Evolutionary conservation across 2,888 invertebrate genomes (phyloP).

Genomic region (Mamestra brassicae): DNA sequence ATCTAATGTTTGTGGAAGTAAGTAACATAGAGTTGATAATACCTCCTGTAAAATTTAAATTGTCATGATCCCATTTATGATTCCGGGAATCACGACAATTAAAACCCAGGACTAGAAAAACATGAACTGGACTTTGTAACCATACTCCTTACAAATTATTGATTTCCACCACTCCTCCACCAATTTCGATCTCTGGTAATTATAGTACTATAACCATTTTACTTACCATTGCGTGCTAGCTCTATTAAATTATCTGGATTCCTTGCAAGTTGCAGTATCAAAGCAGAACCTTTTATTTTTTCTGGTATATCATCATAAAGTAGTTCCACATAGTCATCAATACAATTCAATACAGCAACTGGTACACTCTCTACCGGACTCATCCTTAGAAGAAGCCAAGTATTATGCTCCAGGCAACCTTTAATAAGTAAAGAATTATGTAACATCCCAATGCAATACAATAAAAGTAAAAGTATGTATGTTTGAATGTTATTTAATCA

Average conservation of each 20-base stretch:
- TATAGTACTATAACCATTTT: background rate
- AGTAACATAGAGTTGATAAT: too few relatives aligned
- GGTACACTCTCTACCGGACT: constrained; percentile 91
- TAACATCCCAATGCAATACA: constrained; percentile 2
- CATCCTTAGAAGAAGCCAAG: constrained; percentile 69
- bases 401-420: constrained; percentile 14
- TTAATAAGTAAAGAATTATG: constrained; percentile 2
- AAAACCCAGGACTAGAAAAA: too few relatives aligned
- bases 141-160: too few relatives aligned
- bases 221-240: constrained; percentile 97
- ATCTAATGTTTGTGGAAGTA: too few relatives aligned
- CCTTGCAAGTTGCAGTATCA: constrained; percentile 97
- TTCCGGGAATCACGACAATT: too few relatives aligned
- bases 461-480: background rate
- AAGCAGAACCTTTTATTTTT: constrained; percentile 97
- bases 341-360: constrained; percentile 93
- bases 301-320: constrained; percentile 98
- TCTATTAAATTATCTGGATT: constrained; percentile 98
- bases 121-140: too few relatives aligned
- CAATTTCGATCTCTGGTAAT: too few relatives aligned
- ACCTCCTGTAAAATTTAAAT: too few relatives aligned
- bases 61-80: too few relatives aligned
- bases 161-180: too few relatives aligned
- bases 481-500: background rate
- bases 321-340: constrained; percentile 98